Base-by-base conservation (phyloP, 2,113 vertebrate species). In the Leptosomus discolor region DNA sequence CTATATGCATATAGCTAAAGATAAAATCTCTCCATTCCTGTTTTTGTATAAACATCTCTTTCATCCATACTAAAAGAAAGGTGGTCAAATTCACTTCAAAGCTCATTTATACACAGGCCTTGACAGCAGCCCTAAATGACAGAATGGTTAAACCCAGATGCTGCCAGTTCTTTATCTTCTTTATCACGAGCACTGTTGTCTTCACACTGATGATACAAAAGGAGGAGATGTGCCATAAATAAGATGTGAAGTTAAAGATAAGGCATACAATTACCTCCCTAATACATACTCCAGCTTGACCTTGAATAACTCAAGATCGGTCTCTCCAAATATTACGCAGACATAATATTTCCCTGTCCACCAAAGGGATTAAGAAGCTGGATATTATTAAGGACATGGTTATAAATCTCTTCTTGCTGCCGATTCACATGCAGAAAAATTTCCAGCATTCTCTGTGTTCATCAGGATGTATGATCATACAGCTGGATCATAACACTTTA, bases 171-270 rank as follows among this genome's bases (percentile, higher is more conserved):
- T 94, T 96, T 75, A 91, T 91, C 80, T 94, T 89, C 76, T 87
- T 90, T 94, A 86, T 86, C 56, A 57, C 86, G 37, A 86, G 34
- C 19, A 67, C 41, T 86, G 29, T 84, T 95, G 68, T 43, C 64
- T 95, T 94, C 91, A 67, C n/a, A 71, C 16, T 51, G 34, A 77
- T 81, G 68, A 71, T 48, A 71, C 73, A 88, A 89, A 93, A 78
- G 68, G 21, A 60, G 39, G 30, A 95, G 87, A 90, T 75, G 30
- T 63, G 51, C 86, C 63, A 87, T 91, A 94, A 96, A 95, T 76
- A 91, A 87, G 43, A 75, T 12, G 17, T 73, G 61, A 82, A 84
- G 64, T 70, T 94, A 84, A 84, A 91, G 68, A 76, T 86, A 94
- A 92, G 80, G 54, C 48, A 41, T 78, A 60, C 51, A 56, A 58